Percentiles rank a stretch among this genome's conserved stretches.
Conservation (phyloP, 1,140 invertebrate genomes). For the Drosophila suzukii region DNA sequence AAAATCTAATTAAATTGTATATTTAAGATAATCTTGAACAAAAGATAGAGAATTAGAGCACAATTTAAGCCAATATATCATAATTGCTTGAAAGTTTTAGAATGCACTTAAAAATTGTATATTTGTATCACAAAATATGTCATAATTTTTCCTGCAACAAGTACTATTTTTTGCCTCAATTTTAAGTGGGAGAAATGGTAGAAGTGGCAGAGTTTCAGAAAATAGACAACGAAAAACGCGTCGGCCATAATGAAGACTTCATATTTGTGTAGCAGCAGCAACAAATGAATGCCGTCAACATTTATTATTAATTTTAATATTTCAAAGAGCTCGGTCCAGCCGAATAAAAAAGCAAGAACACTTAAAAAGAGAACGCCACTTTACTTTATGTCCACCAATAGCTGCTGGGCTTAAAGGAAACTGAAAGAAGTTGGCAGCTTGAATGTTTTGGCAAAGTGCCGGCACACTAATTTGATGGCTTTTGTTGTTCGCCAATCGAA, state of each 20-base stretch:
- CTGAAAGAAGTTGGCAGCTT: slow-evolving; percentile 1
- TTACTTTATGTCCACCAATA: slow-evolving; percentile 15
- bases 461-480: slow-evolving; percentile 50
- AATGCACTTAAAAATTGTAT: too few relatives aligned
- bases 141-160: too few relatives aligned
- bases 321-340: slow-evolving; percentile 56
- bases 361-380: not conserved
- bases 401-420: slow-evolving; percentile 6
- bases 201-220: slow-evolving; percentile 1
- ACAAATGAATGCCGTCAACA: slow-evolving; percentile 67
- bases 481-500: not conserved
- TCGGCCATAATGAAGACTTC: slow-evolving; percentile 59
- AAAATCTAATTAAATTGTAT: not conserved
- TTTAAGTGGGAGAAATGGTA: not conserved
- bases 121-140: too few relatives aligned
- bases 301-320: slow-evolving; percentile 83
- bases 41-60: too few relatives aligned
- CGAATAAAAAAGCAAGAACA: slow-evolving; percentile 15
- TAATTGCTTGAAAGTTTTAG: too few relatives aligned
- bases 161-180: not conserved
- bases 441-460: slow-evolving; percentile 41
- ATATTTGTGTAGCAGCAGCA: slow-evolving; percentile 52
- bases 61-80: too few relatives aligned
- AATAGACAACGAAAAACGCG: slow-evolving; percentile 48
- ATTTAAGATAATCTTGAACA: too few relatives aligned